Evolutionary conservation across 2,113 vertebrate species (phyloP).

Genomic region (Gnathonemus longibarbis): DNA sequence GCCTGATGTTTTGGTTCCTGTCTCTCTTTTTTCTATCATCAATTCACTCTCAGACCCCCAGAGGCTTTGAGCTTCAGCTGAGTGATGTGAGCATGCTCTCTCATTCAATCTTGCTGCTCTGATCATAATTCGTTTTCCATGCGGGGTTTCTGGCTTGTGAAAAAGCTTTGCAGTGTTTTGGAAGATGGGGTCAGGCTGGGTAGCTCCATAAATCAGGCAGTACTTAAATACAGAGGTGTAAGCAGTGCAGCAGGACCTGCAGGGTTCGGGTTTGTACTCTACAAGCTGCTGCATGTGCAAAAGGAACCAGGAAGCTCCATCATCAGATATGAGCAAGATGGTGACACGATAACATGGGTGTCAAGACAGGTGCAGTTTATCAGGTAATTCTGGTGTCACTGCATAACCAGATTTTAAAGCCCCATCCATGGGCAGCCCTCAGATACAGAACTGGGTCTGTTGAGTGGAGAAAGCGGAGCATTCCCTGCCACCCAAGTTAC

Average conservation of each 20-base stretch:
- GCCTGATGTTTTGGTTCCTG: neutral
- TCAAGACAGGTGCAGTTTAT: neutral
- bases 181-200: neutral
- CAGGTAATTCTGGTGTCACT: neutral
- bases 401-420: neutral
- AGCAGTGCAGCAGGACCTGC: neutral
- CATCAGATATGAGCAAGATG: neutral
- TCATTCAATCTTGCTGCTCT: neutral
- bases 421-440: neutral
- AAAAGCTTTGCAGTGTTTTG: conserved; percentile 2
- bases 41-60: neutral
- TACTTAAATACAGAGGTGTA: neutral
- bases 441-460: neutral
- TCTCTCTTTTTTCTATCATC: neutral
- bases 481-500: neutral
- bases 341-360: neutral
- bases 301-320: neutral
- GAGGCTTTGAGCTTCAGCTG: neutral
- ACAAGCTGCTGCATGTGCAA: neutral
- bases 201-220: neutral
- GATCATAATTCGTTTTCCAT: conserved; percentile 12
- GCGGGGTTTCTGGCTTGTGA: conserved; percentile 1
- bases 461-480: neutral
- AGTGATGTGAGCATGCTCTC: neutral
- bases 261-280: neutral